phyloP scores from a whole-genome alignment of 2,113 vertebrate species.

The Halcyon senegalensis region DNA sequence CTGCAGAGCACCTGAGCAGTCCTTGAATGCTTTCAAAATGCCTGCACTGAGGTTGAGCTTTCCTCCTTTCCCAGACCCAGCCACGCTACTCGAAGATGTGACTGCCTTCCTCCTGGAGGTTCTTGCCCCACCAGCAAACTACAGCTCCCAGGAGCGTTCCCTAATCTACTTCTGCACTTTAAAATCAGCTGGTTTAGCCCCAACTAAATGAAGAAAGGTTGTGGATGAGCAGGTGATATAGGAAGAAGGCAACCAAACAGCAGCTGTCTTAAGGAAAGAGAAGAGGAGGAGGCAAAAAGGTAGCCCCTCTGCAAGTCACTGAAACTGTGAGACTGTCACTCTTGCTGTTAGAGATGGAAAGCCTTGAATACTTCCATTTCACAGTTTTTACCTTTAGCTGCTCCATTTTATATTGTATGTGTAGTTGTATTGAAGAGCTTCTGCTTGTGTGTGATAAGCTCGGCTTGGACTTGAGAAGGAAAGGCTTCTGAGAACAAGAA shows the following conservation, averaged over 20 bases:
- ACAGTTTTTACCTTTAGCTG: neutral
- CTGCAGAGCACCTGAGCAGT: neutral
- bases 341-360: neutral
- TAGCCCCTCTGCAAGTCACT: neutral
- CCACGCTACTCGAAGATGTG: neutral
- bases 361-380: neutral
- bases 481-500: slow-evolving; percentile 18
- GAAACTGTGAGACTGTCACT: neutral
- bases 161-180: neutral
- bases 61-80: neutral
- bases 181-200: neutral
- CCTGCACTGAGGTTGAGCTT: neutral
- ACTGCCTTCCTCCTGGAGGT: neutral
- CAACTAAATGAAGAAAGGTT: neutral
- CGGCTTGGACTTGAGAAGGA: neutral
- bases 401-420: neutral
- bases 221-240: neutral
- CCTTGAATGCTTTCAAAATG: neutral
- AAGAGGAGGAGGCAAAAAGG: neutral
- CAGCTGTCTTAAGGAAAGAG: neutral
- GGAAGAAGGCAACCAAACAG: neutral
- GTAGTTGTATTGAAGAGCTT: neutral
- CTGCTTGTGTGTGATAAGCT: slow-evolving; percentile 38
- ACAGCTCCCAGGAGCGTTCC: neutral
- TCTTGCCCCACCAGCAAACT: neutral